Base-by-base conservation (phyloP, 2,888 invertebrate species). In the Perizoma flavofasciatum region DNA sequence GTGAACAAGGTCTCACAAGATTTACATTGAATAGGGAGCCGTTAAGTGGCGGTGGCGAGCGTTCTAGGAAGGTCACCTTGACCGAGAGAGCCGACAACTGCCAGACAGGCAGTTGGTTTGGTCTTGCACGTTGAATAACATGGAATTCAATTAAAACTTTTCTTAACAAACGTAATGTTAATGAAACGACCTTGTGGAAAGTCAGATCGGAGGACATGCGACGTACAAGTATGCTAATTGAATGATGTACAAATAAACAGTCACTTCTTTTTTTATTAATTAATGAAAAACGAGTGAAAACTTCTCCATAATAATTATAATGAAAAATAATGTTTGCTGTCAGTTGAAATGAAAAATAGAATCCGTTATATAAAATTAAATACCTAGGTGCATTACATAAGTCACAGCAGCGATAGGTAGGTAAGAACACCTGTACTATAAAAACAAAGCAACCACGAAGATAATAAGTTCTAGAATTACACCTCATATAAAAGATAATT, bases 11-110 rank as follows among this genome's bases (percentile, higher is more conserved):
- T 76, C 81, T 85, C 72, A 70, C 72, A 79, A 66, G 84, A 89
- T 89, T 91, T 85, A 85, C 87, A 89, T 89, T 89, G 85, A 91
- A 90, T 88, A 79, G 83, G 79, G 78, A 83, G 82, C 82, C 78
- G 83, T 80, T 82, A 83, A 82, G 77, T 82, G 53, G 43, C 54
- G 46, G 79, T 84, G 77, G 78, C 79, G 77, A 81, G 80, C 78
- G 81, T 73, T 79, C 71, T 70, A 76, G 76, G 83, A 85, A 87
- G 89, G 89, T 89, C 89, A 90, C 89, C 89, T 90, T 90, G 88
- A 84, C 84, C 83, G 83, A 78, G 77, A 22, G 22, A 22, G 22
- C 22, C 22, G 22, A 22, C 22, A 22, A 22, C 22, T 22, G 22
- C 3, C 22, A 22, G 22, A 22, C 77, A 63, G 75, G 72, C 79